Conservation (phyloP, 2,113 vertebrate genomes). For the Ctenodactylus gundi region DNA sequence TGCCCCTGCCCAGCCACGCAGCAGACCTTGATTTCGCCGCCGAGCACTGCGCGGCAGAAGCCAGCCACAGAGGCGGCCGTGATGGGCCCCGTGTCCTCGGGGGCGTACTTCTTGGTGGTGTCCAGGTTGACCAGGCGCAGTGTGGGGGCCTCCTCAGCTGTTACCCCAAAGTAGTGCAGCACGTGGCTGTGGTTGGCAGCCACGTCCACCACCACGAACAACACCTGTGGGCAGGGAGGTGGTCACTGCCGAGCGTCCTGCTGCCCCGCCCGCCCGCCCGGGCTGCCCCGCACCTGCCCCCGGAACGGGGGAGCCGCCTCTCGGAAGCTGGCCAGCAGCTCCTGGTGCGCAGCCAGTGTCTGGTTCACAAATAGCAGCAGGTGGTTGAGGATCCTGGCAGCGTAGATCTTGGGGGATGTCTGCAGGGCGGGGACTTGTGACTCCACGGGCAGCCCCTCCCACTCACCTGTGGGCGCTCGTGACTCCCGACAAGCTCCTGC, state of each 20-base stretch:
- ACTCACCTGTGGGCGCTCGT: too few relatives aligned
- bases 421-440: slow-evolving; percentile 53
- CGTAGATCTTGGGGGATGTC: slow-evolving; percentile 89
- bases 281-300: slow-evolving; percentile 84
- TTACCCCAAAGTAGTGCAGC: slow-evolving; percentile 90
- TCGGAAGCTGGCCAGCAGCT: slow-evolving; percentile 74
- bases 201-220: slow-evolving; percentile 90
- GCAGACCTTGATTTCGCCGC: slow-evolving; percentile 87
- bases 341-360: slow-evolving; percentile 79
- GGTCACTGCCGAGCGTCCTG: rapidly evolving
- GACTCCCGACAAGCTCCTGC: too few relatives aligned
- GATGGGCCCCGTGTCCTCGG: slow-evolving; percentile 58
- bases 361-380: slow-evolving; percentile 93
- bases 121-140: slow-evolving; percentile 88
- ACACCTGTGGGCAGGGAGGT: slow-evolving; percentile 82
- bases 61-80: slow-evolving; percentile 65
- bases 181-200: slow-evolving; percentile 62
- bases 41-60: slow-evolving; percentile 86
- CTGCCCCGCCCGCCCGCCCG: rapidly evolving
- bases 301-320: slow-evolving; percentile 84
- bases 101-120: slow-evolving; percentile 87
- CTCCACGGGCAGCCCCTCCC: background rate
- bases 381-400: slow-evolving; percentile 87
- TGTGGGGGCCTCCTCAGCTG: slow-evolving; percentile 80
- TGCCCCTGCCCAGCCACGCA: rapidly evolving